Evolutionary conservation across 2,113 vertebrate species (phyloP), one percentile per base, ranked within the genome.

Genomic region (Tragelaphus scriptus): DNA sequence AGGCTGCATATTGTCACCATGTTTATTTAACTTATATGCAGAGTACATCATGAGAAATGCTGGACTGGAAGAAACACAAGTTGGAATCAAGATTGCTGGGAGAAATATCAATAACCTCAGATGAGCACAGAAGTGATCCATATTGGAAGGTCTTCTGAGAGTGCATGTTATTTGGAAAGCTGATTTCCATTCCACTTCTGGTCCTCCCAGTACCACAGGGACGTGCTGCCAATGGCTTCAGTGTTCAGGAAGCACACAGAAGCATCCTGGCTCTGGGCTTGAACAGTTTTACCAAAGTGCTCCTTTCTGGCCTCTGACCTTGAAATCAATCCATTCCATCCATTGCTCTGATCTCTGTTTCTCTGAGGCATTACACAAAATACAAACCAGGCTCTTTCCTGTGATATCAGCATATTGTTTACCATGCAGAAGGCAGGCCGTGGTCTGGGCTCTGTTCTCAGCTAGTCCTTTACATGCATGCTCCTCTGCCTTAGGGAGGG

Each of bases 351-450:
- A n/a, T 63, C 26, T 51, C 49, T 80, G 3, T 58, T 88, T 68
- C 82, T 94, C 56, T 36, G 25, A 89, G 13, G 7, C 2, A n/a
- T 3, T 65, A 68, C 4, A 12, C 17, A 56, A 88, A 80, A n/a
- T 32, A 75, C 19, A 58, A 79, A 6, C 8, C 1, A 2, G 47
- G 25, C 11, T 56, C 10, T 1, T n/a, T 88, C 56, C 17, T 49
- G 16, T 28, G 21, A 21, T 11, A 21, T 25, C 11, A 68, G 19
- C 12, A 7, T 63, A 4, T 9, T 19, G 6, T 15, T 40, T 23
- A 15, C 1, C 3, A 1, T 71, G 16, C 3, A 0, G 6, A 26
- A 30, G 3, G 56, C 47, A 14, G 23, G 68, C 3, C 16, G 85
- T 10, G 49, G 19, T 36, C 16, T 8, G 3, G 16, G 7, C 17